Base-by-base conservation (phyloP, 2,797 vertebrate genomes). In the Molossus molossus region DNA sequence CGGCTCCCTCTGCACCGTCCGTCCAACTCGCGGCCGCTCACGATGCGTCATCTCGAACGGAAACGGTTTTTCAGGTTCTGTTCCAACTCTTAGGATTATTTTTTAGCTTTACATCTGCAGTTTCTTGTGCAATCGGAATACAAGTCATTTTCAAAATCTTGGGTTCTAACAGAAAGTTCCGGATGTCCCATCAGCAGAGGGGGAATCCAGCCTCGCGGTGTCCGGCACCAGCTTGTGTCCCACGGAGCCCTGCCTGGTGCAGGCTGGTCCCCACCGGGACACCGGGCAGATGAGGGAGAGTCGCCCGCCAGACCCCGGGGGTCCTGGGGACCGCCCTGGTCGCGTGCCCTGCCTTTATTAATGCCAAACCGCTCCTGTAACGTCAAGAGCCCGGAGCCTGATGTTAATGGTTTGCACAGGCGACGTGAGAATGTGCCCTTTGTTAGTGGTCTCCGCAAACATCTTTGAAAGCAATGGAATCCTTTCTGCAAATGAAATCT, bases 1-100 rank as follows among this genome's bases (percentile, higher is more conserved):
- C 29, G 1, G 3, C 45, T 11, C 20, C 18, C 48, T 14, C 0
- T 0, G 7, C 0, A 23, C 91, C 79, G 58, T 3, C 4, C 48
- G 23, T 9, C 82, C 1, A 2, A 7, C 7, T 9, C 6, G 37
- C 55, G 4, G 14, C n/a, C 0, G 2, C 60, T 64, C n/a, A 45
- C 40, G 13, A 29, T 57, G 18, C 72, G 21, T 58, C 55, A 15
- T 20, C 69, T 37, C 37, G 72, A 73, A 64, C 10, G 53, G 15
- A 37, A 65, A 11, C 4, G 62, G 29, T 20, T 83, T 60, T 45
- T 0, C 25, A 13, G 70, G 65, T 65, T 76, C 33, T 57, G 3
- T 29, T 62, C 70, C 79, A 33, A 60, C 12, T n/a, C 57, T 87
- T 53, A 87, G 0, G 25, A 25, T 21, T 17, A 33, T 75, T 75